Conservation (phyloP, 2,888 invertebrate species). For the Tachystola acroxantha region DNA sequence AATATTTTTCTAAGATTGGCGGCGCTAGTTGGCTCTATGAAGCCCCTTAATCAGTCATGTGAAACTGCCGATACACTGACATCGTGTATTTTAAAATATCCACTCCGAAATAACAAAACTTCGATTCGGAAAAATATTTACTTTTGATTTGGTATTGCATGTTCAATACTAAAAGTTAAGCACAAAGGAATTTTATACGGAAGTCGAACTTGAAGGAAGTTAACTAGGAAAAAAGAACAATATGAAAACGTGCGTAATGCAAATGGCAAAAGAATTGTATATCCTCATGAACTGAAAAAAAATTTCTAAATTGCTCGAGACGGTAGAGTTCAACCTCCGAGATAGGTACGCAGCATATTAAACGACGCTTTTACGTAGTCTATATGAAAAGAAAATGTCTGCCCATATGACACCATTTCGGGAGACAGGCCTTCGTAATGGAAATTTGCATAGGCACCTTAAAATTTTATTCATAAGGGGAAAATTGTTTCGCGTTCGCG, state of each 20-base stretch:
- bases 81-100: too few relatives aligned
- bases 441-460: conserved; percentile 73
- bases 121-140: too few relatives aligned
- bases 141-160: too few relatives aligned
- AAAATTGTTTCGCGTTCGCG: conserved; percentile 68
- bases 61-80: too few relatives aligned
- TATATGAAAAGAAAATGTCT: conserved; percentile 60
- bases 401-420: conserved; percentile 64
- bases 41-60: too few relatives aligned
- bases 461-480: conserved; percentile 76
- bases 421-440: conserved; percentile 60
- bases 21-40: too few relatives aligned
- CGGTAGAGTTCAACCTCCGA: conserved; percentile 8
- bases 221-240: background rate
- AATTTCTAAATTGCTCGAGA: conserved; percentile 5
- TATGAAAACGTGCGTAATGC: background rate
- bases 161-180: too few relatives aligned
- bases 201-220: too few relatives aligned
- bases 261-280: background rate
- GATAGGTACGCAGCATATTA: conserved; percentile 16
- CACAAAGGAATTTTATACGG: too few relatives aligned
- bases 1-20: too few relatives aligned
- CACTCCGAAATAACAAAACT: too few relatives aligned
- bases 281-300: conserved; percentile 3
- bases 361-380: conserved; percentile 49